A percentile compares a stretch with the other conserved stretches of the same genome.
phyloP scores from a whole-genome alignment of 2,113 vertebrate species.

The Fukomys damarensis region DNA sequence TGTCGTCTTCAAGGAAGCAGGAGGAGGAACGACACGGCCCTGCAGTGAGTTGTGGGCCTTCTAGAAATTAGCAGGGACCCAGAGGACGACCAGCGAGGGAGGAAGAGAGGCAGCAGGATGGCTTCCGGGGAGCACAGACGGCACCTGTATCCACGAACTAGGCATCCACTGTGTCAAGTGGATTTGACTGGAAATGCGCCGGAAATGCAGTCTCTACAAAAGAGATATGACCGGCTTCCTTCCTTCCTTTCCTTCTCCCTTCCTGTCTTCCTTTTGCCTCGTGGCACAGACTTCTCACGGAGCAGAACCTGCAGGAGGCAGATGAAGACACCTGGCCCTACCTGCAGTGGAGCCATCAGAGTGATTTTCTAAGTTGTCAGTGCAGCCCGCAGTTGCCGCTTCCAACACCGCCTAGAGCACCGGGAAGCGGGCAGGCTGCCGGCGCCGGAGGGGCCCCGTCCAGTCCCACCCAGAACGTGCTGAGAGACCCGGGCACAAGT shows the following conservation, averaged over 20 bases:
- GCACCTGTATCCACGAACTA: too few relatives aligned
- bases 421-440: conserved; percentile 71
- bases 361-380: conserved; percentile 71
- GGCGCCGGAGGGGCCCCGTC: conserved; percentile 45
- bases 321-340: conserved; percentile 81
- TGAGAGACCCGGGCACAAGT: conserved; percentile 48
- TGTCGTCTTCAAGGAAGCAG: background rate
- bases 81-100: background rate
- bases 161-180: background rate
- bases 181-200: background rate
- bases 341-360: conserved; percentile 72
- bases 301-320: conserved; percentile 76
- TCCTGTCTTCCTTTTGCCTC: background rate
- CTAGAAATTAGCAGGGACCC: background rate
- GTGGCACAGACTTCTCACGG: conserved; percentile 72
- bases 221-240: background rate
- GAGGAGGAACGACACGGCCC: background rate
- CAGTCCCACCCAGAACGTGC: conserved; percentile 1
- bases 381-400: conserved; percentile 65
- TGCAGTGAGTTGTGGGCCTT: background rate
- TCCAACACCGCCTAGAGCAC: conserved; percentile 80
- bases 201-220: background rate
- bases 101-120: background rate
- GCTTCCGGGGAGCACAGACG: background rate
- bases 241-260: background rate